Evolutionary conservation across 2,113 vertebrate genomes (phyloP).

Genomic region (Mastomys natalensis): DNA sequence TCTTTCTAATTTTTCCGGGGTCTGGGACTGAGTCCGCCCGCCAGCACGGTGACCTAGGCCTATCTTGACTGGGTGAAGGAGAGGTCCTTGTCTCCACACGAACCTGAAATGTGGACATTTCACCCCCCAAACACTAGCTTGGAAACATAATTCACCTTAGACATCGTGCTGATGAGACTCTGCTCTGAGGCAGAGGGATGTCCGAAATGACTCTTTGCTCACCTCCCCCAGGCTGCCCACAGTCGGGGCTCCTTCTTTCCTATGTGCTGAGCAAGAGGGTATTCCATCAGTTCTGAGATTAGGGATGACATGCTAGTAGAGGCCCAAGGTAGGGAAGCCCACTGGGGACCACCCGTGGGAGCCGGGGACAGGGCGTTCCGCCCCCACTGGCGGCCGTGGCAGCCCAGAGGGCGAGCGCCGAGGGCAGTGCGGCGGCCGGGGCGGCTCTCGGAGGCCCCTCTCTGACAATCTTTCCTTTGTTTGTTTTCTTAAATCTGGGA

Average conservation of each 20-base stretch:
- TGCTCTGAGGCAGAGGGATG: background rate
- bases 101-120: background rate
- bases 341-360: slow-evolving; percentile 73
- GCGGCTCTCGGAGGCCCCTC: slow-evolving; percentile 70
- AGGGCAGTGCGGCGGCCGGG: slow-evolving; percentile 71
- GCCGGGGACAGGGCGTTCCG: slow-evolving; percentile 12
- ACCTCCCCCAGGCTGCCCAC: background rate
- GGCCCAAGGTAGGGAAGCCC: slow-evolving; percentile 63
- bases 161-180: background rate
- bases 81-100: background rate
- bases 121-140: background rate
- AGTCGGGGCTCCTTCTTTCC: background rate
- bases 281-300: background rate
- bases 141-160: background rate
- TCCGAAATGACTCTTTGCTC: background rate
- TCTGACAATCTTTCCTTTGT: slow-evolving; percentile 85
- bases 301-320: background rate
- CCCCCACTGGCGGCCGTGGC: slow-evolving; percentile 74
- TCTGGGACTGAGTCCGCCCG: background rate
- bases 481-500: slow-evolving; percentile 81
- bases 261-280: background rate
- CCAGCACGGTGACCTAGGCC: background rate
- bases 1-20: slow-evolving; percentile 14
- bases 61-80: background rate
- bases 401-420: slow-evolving; percentile 70